Evolutionary conservation across 2,888 invertebrate genomes (phyloP), one percentile per base, ranked within the genome.

Genomic region (Brachypalpus laphriformis): DNA sequence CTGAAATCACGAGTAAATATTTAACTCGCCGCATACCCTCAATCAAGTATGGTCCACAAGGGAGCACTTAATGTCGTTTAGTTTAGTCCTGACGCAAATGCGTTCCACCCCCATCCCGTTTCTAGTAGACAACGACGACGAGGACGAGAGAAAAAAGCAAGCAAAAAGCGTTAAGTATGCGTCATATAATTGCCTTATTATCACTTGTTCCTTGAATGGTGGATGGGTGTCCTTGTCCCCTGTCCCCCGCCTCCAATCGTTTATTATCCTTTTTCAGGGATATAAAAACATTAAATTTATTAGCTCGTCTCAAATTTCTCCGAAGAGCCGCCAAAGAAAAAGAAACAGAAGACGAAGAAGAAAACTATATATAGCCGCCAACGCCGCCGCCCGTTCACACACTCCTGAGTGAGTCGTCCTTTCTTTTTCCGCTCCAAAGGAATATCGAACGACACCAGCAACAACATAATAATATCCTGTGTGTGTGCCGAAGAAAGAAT

Each of bases 111-210:
- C 28, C 31, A 9, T 2, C 14, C 11, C 11, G n/a, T n/a, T n/a
- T 28, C 25, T 54, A 1, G 16, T 4, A 31, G n/a, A n/a, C n/a
- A n/a, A n/a, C n/a, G n/a, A n/a, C n/a, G n/a, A n/a, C n/a, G n/a
- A n/a, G n/a, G 11, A 16, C 8, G 20, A 57, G 20, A 7, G 9
- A 11, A 14, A 22, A 20, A n/a, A 9, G 2, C 3, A n/a, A 22
- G 1, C 56, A 61, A n/a, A n/a, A 65, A 63, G 20, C 28, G 18
- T 22, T 40, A 45, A 45, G 49, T 63, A 28, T 70, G 76, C 82
- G 82, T 82, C 82, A 82, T 66, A 45, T 82, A 76, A 76, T 82
- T 76, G 63, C 57, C 65, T 76, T 76, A 82, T 82, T 82, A 76
- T 82, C 75, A 63, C 75, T 70, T 76, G 56, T 11, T 34, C 34